Evolutionary conservation across 2,888 invertebrate genomes (phyloP).

Genomic region (Anarsia innoxiella): DNA sequence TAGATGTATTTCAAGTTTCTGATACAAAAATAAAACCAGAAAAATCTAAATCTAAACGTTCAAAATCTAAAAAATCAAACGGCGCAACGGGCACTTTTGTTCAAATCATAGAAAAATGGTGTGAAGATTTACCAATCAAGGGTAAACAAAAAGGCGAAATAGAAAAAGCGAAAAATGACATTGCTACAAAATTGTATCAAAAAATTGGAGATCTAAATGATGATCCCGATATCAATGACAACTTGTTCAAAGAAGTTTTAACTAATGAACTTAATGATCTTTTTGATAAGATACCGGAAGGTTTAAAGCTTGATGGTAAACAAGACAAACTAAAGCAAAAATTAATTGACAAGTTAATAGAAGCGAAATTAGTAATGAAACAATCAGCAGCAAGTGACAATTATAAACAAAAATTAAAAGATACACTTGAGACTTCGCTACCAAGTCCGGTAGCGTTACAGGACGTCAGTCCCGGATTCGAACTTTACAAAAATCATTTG

Average conservation of each 20-base stretch:
- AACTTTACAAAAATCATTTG: conserved; percentile 45
- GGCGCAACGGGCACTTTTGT: conserved; percentile 23
- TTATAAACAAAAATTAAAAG: conserved; percentile 41
- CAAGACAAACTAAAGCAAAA: conserved; percentile 29
- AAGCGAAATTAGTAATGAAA: conserved; percentile 30
- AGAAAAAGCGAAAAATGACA: conserved; percentile 29
- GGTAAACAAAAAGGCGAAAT: conserved; percentile 21
- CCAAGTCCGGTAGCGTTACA: conserved; percentile 28
- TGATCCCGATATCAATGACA: conserved; percentile 31
- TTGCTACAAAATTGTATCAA: conserved; percentile 38
- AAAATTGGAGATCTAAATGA: conserved; percentile 39
- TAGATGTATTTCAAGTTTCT: no score
- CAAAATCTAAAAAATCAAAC: not conserved
- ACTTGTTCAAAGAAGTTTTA: conserved; percentile 34
- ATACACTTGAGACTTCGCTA: conserved; percentile 39
- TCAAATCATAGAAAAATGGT: conserved; percentile 45
- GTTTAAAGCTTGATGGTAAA: conserved; percentile 24
- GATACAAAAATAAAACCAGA: conserved; percentile 7
- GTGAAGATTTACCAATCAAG: conserved; percentile 35
- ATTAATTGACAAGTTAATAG: conserved; percentile 33
- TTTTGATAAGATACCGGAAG: conserved; percentile 31
- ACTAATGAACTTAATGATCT: conserved; percentile 35
- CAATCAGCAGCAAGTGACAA: conserved; percentile 33
- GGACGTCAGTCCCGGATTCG: conserved; percentile 38
- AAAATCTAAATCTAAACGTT: no score